These are phyloP conservation scores for Nudaria mundana DNA, from an alignment of 2,888 invertebrate genomes.

Conservation along the genomic window DNA sequence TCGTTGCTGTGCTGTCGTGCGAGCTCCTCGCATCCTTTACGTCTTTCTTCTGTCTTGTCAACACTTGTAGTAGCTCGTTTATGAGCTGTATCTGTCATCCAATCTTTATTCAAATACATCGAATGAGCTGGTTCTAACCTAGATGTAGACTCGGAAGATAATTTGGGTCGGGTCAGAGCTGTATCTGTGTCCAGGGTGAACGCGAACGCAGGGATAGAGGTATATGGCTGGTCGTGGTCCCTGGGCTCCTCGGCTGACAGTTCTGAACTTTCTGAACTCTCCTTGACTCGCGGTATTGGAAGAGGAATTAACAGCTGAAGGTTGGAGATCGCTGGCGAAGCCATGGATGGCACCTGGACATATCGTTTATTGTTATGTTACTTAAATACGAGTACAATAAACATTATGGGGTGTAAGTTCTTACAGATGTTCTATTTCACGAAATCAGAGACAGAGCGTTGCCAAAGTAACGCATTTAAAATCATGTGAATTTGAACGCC, in stretches of 20 bases:
- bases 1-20: neutral
- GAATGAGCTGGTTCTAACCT: neutral
- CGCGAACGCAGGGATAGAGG: slow-evolving; percentile 1
- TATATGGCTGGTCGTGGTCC: slow-evolving; percentile 3
- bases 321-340: slow-evolving; percentile 1
- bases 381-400: too few relatives aligned
- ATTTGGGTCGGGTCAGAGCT: neutral
- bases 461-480: too few relatives aligned
- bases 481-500: too few relatives aligned
- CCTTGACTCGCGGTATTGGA: neutral
- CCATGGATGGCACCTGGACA: too few relatives aligned
- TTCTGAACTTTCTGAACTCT: neutral
- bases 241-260: neutral
- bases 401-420: too few relatives aligned
- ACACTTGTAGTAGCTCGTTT: neutral
- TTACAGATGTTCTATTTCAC: too few relatives aligned
- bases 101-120: neutral
- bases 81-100: neutral
- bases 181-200: neutral
- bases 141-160: neutral
- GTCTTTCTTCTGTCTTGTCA: neutral
- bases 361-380: too few relatives aligned
- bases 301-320: neutral
- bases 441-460: too few relatives aligned
- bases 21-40: neutral